phyloP scores from a whole-genome alignment of 1,140 invertebrate species.

The Eriocheir sinensis region DNA sequence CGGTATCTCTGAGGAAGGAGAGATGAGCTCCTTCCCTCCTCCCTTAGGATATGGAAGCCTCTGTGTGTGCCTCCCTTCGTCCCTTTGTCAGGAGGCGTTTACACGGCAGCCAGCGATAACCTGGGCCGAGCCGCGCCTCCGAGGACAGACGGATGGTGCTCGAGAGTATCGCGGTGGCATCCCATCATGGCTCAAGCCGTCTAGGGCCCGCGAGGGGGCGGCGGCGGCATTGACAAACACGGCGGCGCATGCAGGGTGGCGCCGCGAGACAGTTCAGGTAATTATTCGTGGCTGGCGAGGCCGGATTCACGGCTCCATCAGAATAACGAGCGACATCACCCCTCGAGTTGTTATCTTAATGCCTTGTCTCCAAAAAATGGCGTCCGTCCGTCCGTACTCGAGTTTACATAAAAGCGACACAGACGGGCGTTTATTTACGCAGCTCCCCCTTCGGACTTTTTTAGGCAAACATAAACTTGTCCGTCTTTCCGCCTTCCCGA shows the following conservation, averaged over 20 bases:
- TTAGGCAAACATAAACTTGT: neutral
- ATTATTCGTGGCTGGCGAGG: neutral
- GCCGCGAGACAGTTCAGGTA: neutral
- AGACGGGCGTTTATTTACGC: neutral
- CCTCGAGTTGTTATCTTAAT: neutral
- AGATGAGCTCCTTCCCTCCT: neutral
- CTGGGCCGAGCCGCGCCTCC: neutral
- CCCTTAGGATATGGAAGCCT: neutral
- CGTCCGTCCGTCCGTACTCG: neutral
- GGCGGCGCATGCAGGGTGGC: neutral
- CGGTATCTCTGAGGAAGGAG: neutral
- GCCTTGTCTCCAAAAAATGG: neutral
- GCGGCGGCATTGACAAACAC: neutral
- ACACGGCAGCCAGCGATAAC: neutral
- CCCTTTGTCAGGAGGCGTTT: neutral
- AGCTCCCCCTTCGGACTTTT: neutral
- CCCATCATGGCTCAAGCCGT: conserved; percentile 11
- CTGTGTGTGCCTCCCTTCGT: neutral
- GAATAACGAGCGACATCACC: neutral
- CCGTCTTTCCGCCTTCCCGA: neutral
- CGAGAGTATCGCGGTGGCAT: neutral
- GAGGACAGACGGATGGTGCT: neutral
- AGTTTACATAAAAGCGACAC: conserved; percentile 21
- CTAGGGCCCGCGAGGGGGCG: neutral
- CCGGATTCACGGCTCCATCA: neutral